Evolutionary conservation across 1,140 invertebrate genomes (phyloP).

Genomic region (Heliconius hermathena): DNA sequence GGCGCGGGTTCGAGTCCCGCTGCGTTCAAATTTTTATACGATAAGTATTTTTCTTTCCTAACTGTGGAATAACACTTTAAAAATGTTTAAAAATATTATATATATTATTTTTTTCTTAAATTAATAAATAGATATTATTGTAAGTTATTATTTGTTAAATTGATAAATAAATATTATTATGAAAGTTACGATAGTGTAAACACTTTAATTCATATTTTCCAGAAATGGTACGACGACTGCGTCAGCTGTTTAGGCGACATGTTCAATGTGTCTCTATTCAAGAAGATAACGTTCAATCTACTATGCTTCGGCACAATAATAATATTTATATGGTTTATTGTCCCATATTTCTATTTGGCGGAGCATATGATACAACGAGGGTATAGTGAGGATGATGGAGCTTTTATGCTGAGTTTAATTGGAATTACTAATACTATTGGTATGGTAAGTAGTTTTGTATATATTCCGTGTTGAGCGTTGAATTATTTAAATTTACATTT

Average conservation of each 20-base stretch:
- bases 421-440: slow-evolving; percentile 94
- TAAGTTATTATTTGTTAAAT: no score
- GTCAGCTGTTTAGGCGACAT: slow-evolving; percentile 87
- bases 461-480: neutral
- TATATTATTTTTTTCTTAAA: no score
- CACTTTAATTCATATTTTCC: slow-evolving; percentile 38
- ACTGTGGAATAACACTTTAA: no score
- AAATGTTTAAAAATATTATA: no score
- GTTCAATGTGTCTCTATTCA: slow-evolving; percentile 91
- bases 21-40: no score
- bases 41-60: no score
- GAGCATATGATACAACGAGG: slow-evolving; percentile 85
- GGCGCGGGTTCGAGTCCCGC: no score
- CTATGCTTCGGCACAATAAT: slow-evolving; percentile 92
- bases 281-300: slow-evolving; percentile 90
- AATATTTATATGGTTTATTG: slow-evolving; percentile 94
- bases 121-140: no score
- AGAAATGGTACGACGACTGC: slow-evolving; percentile 90
- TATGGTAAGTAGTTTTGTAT: slow-evolving; percentile 84
- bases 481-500: no score
- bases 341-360: slow-evolving; percentile 94
- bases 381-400: slow-evolving; percentile 87
- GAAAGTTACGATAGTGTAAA: no score
- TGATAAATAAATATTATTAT: no score
- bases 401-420: slow-evolving; percentile 89